Evolutionary conservation across 2,797 vertebrate genomes (phyloP).

Genomic region (Molossus alvarezi): DNA sequence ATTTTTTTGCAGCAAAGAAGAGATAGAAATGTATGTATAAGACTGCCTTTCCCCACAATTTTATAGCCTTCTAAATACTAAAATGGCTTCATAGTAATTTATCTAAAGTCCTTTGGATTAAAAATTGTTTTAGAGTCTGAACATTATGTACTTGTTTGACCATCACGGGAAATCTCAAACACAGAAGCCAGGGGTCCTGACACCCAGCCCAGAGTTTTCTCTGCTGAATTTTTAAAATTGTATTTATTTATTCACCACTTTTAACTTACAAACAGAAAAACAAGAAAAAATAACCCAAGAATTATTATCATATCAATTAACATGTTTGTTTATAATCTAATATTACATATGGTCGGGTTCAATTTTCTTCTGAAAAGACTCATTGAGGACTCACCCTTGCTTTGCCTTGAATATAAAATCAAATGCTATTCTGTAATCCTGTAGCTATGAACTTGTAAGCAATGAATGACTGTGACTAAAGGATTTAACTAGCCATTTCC

Average conservation of each 20-base stretch:
- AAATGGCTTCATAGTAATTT: neutral
- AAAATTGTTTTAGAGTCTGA: neutral
- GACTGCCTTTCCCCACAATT: neutral
- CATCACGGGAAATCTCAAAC: neutral
- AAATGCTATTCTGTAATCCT: slow-evolving; percentile 4
- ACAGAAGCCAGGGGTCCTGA: neutral
- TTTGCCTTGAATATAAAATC: slow-evolving; percentile 59
- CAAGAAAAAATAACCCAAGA: neutral
- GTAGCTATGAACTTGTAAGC: slow-evolving; percentile 45
- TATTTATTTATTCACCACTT: neutral
- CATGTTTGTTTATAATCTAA: slow-evolving; percentile 35
- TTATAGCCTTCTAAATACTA: neutral
- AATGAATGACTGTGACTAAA: slow-evolving; percentile 10
- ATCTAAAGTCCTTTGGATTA: neutral
- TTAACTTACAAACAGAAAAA: neutral
- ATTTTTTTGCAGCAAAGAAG: neutral
- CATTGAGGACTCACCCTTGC: neutral
- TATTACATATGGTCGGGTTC: neutral
- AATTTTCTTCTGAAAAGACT: slow-evolving; percentile 45
- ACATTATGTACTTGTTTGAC: neutral
- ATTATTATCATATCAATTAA: slow-evolving; percentile 39
- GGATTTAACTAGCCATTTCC: slow-evolving; percentile 68
- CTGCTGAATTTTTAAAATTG: neutral
- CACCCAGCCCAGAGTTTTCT: neutral
- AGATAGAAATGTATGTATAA: neutral